Conservation (phyloP, 2,113 vertebrate genomes). For the Mionectes macconnelli region DNA sequence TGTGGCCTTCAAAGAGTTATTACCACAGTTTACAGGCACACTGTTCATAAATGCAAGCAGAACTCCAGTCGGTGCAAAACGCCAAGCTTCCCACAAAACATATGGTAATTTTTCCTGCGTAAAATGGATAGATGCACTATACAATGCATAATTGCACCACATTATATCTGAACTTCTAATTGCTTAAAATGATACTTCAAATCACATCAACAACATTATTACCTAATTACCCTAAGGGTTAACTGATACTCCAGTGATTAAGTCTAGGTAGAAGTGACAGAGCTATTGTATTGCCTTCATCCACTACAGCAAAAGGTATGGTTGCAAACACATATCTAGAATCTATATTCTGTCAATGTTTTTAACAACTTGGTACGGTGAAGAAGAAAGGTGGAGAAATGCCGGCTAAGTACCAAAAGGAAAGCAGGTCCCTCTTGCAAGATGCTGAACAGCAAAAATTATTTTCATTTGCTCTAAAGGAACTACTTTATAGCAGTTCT, state of each 20-base stretch:
- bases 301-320: not conserved
- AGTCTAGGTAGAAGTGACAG: not conserved
- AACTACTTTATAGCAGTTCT: not conserved
- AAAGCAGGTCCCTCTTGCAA: not conserved
- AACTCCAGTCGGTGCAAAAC: not conserved
- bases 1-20: constrained; percentile 42
- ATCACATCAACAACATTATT: constrained; percentile 49
- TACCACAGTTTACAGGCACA: constrained; percentile 1
- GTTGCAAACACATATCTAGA: not conserved
- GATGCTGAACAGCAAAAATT: not conserved
- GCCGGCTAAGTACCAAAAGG: not conserved
- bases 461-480: not conserved
- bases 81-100: constrained; percentile 16
- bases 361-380: not conserved
- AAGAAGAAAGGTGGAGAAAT: not conserved
- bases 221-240: constrained; percentile 58
- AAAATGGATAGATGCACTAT: constrained; percentile 48
- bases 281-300: not conserved
- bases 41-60: constrained; percentile 11
- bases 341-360: not conserved
- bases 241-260: constrained; percentile 51
- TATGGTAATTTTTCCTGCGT: not conserved
- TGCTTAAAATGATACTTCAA: constrained; percentile 53
- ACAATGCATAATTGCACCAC: constrained; percentile 43
- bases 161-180: constrained; percentile 62